Conservation (phyloP, 2,797 vertebrate species). For the Diglossa cyanea region DNA sequence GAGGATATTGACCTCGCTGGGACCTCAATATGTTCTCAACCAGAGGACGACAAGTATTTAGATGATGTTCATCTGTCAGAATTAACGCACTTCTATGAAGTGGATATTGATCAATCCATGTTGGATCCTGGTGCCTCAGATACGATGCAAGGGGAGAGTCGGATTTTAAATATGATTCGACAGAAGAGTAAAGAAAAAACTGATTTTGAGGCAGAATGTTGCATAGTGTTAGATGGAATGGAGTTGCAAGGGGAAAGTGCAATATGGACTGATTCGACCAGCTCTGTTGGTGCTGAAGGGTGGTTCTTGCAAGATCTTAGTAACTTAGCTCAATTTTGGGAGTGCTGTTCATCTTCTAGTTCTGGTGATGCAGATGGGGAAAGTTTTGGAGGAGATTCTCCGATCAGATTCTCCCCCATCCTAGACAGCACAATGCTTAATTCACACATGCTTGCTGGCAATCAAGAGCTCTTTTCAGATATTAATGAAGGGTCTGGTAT, state of each 20-base stretch:
- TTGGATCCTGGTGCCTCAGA: conserved; percentile 99
- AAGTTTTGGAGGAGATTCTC: conserved; percentile 94
- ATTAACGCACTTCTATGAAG: conserved; percentile 99
- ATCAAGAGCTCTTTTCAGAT: conserved; percentile 88
- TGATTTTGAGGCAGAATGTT: conserved; percentile 95
- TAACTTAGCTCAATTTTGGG: conserved; percentile 96
- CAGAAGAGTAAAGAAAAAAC: conserved; percentile 93
- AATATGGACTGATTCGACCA: conserved; percentile 94
- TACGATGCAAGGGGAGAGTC: conserved; percentile 94
- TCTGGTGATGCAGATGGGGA: conserved; percentile 95
- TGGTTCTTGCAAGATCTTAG: conserved; percentile 91
- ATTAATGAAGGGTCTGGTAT: conserved; percentile 86
- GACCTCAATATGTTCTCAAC: conserved; percentile 92
- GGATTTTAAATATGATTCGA: conserved; percentile 99
- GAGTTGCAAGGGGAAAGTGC: conserved; percentile 98
- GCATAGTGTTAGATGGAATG: conserved; percentile 95
- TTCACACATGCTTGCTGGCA: conserved; percentile 84
- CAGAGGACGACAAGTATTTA: conserved; percentile 91
- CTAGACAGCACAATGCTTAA: conserved; percentile 86
- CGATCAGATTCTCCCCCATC: conserved; percentile 87
- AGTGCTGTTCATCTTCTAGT: conserved; percentile 94
- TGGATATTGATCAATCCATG: conserved; percentile 99
- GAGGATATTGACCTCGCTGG: conserved; percentile 88
- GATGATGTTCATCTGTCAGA: conserved; percentile 99
- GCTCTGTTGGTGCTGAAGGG: conserved; percentile 87